A percentile compares a stretch with the other conserved stretches of the same genome.
phyloP scores from a whole-genome alignment of 2,888 invertebrate species.

The Chesias legatella region DNA sequence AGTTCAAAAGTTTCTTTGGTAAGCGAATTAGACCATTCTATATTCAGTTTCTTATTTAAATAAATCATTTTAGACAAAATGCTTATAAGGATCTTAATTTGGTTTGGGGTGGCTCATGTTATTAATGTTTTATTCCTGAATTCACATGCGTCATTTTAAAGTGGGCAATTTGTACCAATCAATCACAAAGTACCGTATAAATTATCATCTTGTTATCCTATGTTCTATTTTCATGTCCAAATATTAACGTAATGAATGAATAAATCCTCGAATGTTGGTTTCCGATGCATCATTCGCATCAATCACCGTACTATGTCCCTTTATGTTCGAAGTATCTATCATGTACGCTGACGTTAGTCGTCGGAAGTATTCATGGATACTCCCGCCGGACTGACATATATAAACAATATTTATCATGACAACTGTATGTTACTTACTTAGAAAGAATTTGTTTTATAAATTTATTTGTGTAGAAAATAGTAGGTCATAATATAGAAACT shows the following conservation, averaged over 20 bases:
- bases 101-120: too few relatives aligned
- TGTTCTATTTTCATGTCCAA: background rate
- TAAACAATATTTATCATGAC: slow-evolving; percentile 1
- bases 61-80: too few relatives aligned
- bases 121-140: too few relatives aligned
- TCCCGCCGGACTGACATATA: slow-evolving; percentile 1
- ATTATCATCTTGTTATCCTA: too few relatives aligned
- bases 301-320: slow-evolving; percentile 23
- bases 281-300: slow-evolving; percentile 26
- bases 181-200: too few relatives aligned
- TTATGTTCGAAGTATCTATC: slow-evolving; percentile 25
- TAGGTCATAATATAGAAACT: too few relatives aligned
- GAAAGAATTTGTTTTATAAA: too few relatives aligned
- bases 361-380: slow-evolving; percentile 13
- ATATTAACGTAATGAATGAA: slow-evolving; percentile 17
- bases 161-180: too few relatives aligned
- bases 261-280: slow-evolving; percentile 15
- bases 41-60: too few relatives aligned
- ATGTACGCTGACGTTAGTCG: slow-evolving; percentile 18
- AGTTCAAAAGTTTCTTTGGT: slow-evolving; percentile 7
- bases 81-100: too few relatives aligned
- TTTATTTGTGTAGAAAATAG: too few relatives aligned
- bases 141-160: too few relatives aligned
- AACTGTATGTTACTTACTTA: background rate
- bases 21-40: slow-evolving; percentile 2